These are phyloP conservation scores for Troilus luridus DNA, from an alignment of 2,888 invertebrate genomes.

Conservation along the genomic window DNA sequence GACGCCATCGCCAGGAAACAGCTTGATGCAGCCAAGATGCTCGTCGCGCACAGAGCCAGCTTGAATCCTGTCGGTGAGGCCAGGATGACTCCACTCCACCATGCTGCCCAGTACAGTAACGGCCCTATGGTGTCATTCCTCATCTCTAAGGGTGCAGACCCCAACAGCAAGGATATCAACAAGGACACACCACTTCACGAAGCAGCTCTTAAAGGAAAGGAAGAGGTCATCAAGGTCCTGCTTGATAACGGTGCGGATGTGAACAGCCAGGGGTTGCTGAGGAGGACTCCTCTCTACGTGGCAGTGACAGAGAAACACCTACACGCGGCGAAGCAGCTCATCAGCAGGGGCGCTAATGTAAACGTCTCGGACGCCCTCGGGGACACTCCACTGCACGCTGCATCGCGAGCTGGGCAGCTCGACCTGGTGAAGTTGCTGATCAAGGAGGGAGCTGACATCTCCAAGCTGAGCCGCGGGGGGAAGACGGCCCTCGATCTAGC, in stretches of 20 bases:
- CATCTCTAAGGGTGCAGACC: background rate
- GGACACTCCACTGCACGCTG: slow-evolving; percentile 37
- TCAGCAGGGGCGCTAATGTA: background rate
- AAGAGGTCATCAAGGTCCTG: background rate
- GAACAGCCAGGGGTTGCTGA: background rate
- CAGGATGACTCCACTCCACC: slow-evolving; percentile 7
- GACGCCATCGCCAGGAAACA: slow-evolving; percentile 40
- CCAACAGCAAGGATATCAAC: background rate
- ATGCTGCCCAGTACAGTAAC: slow-evolving; percentile 32
- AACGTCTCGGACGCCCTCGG: background rate
- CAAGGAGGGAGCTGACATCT: slow-evolving; percentile 9
- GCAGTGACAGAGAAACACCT: background rate
- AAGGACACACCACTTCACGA: slow-evolving; percentile 25
- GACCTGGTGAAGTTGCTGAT: slow-evolving; percentile 24
- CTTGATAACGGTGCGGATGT: background rate
- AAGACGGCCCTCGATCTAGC: slow-evolving; percentile 6
- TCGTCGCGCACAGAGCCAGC: slow-evolving; percentile 9
- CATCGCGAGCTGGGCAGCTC: background rate
- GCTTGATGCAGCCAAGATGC: background rate
- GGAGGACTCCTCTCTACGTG: slow-evolving; percentile 40
- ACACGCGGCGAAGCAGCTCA: background rate
- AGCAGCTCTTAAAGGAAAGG: slow-evolving; percentile 38
- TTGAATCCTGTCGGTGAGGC: background rate
- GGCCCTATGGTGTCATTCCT: slow-evolving; percentile 1
- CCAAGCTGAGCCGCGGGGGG: background rate